These are phyloP conservation scores for Marasmarcha lunaedactyla DNA, from an alignment of 2,888 invertebrate species.

Conservation along the genomic window DNA sequence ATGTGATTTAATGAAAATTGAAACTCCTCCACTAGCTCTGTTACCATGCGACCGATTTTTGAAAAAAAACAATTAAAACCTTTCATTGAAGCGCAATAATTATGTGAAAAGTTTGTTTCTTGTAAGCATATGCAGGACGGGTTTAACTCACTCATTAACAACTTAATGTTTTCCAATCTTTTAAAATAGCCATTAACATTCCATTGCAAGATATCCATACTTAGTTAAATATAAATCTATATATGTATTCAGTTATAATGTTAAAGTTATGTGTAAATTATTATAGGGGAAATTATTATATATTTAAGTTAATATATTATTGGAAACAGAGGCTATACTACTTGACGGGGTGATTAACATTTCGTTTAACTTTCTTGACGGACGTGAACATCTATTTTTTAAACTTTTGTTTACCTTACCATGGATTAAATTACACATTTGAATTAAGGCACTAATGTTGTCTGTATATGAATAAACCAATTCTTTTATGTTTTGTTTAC, in stretches of 20 bases:
- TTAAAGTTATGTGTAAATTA: no score
- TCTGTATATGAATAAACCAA: slow-evolving; percentile 1
- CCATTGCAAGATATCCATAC: neutral
- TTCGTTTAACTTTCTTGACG: neutral
- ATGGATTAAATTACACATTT: neutral
- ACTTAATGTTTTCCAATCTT: slow-evolving; percentile 10
- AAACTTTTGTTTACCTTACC: neutral
- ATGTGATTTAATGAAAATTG: neutral
- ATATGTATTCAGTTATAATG: neutral
- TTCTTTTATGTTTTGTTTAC: slow-evolving; percentile 10
- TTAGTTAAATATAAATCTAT: neutral
- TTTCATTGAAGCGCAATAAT: slow-evolving; percentile 7
- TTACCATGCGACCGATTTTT: slow-evolving; percentile 53
- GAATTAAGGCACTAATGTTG: slow-evolving; percentile 1
- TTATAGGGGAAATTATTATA: no score
- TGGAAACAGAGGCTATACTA: no score
- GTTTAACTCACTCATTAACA: slow-evolving; percentile 4
- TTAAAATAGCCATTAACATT: no score
- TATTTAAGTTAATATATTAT: no score
- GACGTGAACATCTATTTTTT: neutral
- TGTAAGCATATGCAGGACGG: slow-evolving; percentile 9
- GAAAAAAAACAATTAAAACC: slow-evolving; percentile 4
- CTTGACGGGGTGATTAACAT: neutral
- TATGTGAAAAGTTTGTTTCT: slow-evolving; percentile 10
- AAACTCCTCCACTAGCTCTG: slow-evolving; percentile 7